Evolutionary conservation across 1,140 invertebrate species (phyloP).

Genomic region (Brachionus plicatilis): DNA sequence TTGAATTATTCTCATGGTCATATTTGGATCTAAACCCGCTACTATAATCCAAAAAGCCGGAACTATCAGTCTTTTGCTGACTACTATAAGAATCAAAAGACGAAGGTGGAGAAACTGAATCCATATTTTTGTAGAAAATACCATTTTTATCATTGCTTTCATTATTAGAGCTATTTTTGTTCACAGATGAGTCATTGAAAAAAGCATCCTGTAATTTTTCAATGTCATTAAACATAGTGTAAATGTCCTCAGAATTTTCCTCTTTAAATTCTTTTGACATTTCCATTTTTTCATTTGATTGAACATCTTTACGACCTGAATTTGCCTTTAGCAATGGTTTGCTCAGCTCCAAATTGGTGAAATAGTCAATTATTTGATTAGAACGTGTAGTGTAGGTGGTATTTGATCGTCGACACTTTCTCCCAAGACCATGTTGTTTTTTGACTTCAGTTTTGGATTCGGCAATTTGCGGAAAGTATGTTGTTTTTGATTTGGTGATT

Average conservation of each 20-base stretch:
- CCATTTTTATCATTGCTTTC: not conserved
- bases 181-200: constrained; percentile 6
- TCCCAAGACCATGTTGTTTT: not conserved
- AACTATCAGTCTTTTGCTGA: constrained; percentile 1
- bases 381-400: not conserved
- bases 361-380: constrained; percentile 13
- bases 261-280: not conserved
- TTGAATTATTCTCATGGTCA: not conserved
- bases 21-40: constrained; percentile 1
- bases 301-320: not conserved
- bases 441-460: not conserved
- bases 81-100: not conserved
- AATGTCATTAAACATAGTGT: not conserved
- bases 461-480: not conserved
- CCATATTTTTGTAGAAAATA: not conserved
- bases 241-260: not conserved
- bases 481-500: constrained; percentile 15
- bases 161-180: not conserved
- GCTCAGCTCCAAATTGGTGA: constrained; percentile 15
- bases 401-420: constrained; percentile 25
- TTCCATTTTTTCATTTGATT: not conserved
- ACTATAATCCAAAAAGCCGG: not conserved
- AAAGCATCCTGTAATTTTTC: constrained; percentile 33
- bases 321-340: not conserved
- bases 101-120: not conserved